Base-by-base conservation (phyloP, 2,888 invertebrate genomes). In the Leuctra nigra region DNA sequence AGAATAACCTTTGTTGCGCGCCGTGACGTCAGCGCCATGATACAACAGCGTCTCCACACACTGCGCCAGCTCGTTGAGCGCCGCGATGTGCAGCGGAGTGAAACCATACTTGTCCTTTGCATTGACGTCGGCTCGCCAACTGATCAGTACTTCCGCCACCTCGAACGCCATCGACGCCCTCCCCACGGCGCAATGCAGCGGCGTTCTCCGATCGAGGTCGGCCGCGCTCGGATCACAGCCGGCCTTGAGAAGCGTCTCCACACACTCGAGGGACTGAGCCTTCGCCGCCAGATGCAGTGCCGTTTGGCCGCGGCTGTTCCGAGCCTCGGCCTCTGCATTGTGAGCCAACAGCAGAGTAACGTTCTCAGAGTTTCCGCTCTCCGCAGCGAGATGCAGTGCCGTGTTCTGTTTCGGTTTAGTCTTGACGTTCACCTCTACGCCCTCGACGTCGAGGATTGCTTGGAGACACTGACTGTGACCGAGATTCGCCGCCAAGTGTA, bases 1-100 rank as follows among this genome's bases (percentile, higher is more conserved):
- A n/a, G n/a, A n/a, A n/a, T n/a, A n/a, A n/a, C n/a, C 91, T 70
- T 87, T 89, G 53, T 91, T 91, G 66, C 86, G 84, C 1, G 90
- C 87, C 13, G 90, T 91, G n/a, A 92, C 86, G 74, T 92, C 91
- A 50, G 91, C 91, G 2, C 91, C 91, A 68, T 87, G 85, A 67
- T 84, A 86, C 60, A 92, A 85, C 61, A 92, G 73, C 62, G 89
- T 83, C 69, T 91, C 89, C 1, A 91, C 91, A 69, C 91, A 91
- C 65, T 87, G 85, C 0, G 88, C 86, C 36, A 91, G 75, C 35
- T 91, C 91, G 68, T 91, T 91, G 9, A 91, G 73, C 3, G 91
- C 91, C 4, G 91, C 91, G 61, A 92, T 78, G 69, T 92, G 91
- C 38, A 92, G 75, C 1, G 91, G 87, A 0, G 90, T 88, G 68